Base-by-base conservation (phyloP, 2,888 invertebrate species). In the Chorisops tibialis region DNA sequence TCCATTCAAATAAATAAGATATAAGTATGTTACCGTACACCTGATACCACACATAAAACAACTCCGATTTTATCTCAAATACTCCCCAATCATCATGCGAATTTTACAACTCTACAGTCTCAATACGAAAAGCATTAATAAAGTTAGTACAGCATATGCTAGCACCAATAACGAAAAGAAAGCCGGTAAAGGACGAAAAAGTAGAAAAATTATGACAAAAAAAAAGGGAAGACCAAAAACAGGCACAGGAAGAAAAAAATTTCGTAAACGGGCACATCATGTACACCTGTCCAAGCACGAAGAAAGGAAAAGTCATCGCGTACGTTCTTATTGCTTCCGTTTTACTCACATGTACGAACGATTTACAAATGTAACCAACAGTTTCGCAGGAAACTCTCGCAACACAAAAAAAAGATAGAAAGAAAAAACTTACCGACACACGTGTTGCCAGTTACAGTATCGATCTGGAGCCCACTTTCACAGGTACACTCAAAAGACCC, bases 401-500 rank as follows among this genome's bases (percentile, higher is more conserved):
- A 19, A 50, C 14, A 24, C 37, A 41, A 16, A 12, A 37, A n/a
- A 19, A 47, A 19, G 18, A 19, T 18, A 47, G 6, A 47, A 35
- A 60, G n/a, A 61, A 62, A 63, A 6, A 61, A 70, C 79, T 72
- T 71, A 83, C 83, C 83, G 64, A 79, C 71, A 68, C 83, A 83
- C 43, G 77, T 77, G 66, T 74, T 79, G 52, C 79, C 75, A 22
- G 80, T 73, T 1, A 67, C 72, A 1, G 71, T 71, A 41, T 79
- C 78, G 61, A 84, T 74, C 67, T 80, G 76, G 50, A 80, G 79
- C 9, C 85, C 85, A 30, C 72, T 67, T 16, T 75, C 75, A 66
- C 85, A 86, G 39, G 75, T 73, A 68, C 86, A 86, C 43, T 79
- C 76, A 69, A 79, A 83, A n/a, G 81, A 79, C 37, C 85, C 85